These are phyloP conservation scores for Apeira syringaria DNA, from an alignment of 2,888 invertebrate genomes.

Conservation along the genomic window DNA sequence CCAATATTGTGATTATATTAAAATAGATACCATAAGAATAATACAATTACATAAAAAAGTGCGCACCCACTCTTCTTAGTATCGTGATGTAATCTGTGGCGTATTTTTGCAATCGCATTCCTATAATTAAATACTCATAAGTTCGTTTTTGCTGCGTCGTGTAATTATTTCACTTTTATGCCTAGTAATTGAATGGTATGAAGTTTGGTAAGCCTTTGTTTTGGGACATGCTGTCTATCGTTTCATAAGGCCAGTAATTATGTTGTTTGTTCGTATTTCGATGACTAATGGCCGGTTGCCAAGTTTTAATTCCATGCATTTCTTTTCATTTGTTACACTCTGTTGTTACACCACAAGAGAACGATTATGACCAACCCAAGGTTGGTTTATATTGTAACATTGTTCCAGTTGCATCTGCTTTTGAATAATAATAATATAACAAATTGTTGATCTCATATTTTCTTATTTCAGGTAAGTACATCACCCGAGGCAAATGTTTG, in stretches of 20 bases:
- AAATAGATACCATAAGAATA: conserved; percentile 42
- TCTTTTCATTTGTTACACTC: conserved; percentile 13
- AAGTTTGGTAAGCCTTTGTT: conserved; percentile 22
- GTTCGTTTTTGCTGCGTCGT: conserved; percentile 29
- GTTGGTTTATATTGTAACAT: background rate
- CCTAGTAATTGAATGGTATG: conserved; percentile 20
- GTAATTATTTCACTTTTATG: conserved; percentile 32
- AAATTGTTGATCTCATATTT: background rate
- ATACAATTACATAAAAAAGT: conserved; percentile 22
- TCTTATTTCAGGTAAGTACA: conserved; percentile 31
- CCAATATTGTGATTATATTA: conserved; percentile 43
- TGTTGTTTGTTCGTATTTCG: conserved; percentile 22
- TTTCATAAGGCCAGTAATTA: conserved; percentile 18
- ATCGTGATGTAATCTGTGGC: conserved; percentile 40
- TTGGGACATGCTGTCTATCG: conserved; percentile 20
- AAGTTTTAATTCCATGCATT: conserved; percentile 22
- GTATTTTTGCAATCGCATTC: conserved; percentile 45
- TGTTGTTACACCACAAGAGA: conserved; percentile 13
- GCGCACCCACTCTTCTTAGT: conserved; percentile 27
- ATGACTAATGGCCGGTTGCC: conserved; percentile 21
- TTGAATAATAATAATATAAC: background rate
- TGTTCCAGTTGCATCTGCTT: background rate
- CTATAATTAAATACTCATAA: conserved; percentile 40
- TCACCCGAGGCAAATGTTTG: conserved; percentile 5
- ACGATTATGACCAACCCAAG: background rate